phyloP scores from a whole-genome alignment of 2,797 vertebrate genomes.

The Gymnoscopelus microlampas region DNA sequence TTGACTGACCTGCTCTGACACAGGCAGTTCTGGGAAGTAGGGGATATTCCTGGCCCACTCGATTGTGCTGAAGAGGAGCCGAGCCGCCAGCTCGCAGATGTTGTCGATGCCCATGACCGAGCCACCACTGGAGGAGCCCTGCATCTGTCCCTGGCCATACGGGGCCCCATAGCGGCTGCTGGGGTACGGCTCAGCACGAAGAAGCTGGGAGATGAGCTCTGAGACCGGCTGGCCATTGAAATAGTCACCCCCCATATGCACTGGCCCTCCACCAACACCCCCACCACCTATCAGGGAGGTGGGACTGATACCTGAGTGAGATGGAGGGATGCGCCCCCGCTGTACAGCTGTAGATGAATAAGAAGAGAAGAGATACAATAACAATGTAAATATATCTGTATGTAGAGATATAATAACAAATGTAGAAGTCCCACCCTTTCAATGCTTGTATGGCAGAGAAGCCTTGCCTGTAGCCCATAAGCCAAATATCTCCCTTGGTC shows the following conservation, averaged over 20 bases:
- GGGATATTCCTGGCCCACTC: conserved; percentile 97
- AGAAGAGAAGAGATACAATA: conserved; percentile 2
- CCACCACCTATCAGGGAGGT: conserved; percentile 77
- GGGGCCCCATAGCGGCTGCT: conserved; percentile 87
- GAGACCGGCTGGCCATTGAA: conserved; percentile 93
- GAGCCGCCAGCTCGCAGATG: conserved; percentile 95
- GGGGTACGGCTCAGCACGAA: conserved; percentile 94
- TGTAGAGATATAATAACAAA: background rate
- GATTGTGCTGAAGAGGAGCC: conserved; percentile 96
- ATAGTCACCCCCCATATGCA: conserved; percentile 81
- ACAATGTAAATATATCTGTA: background rate
- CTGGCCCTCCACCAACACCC: conserved; percentile 59
- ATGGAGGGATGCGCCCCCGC: conserved; percentile 89
- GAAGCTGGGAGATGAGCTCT: conserved; percentile 93
- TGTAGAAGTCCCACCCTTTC: too few species aligned
- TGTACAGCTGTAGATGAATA: conserved; percentile 84
- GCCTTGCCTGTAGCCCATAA: too few species aligned
- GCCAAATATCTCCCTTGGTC: too few species aligned
- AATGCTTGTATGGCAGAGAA: too few species aligned
- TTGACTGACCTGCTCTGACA: conserved; percentile 86
- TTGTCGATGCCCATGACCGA: conserved; percentile 96
- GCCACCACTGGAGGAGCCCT: conserved; percentile 71
- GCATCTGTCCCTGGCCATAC: conserved; percentile 80
- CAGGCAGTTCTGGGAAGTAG: conserved; percentile 92
- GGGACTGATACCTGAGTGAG: conserved; percentile 87